These are phyloP conservation scores for Eurypyga helias DNA, from an alignment of 2,113 vertebrate species.

Conservation along the genomic window DNA sequence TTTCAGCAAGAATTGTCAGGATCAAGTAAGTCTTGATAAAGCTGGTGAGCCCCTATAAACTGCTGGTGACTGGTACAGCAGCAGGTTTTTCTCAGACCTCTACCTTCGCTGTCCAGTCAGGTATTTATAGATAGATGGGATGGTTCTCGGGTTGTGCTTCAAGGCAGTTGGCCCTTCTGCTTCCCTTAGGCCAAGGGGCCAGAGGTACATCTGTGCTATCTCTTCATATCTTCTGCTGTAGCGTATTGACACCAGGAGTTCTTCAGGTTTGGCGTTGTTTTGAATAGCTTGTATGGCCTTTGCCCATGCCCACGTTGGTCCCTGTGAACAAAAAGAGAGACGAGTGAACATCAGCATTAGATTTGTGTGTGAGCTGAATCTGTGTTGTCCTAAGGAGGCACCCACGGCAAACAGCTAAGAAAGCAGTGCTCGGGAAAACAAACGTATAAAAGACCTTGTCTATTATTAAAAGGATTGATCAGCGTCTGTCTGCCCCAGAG, in stretches of 20 bases:
- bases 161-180: background rate
- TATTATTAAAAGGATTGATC: background rate
- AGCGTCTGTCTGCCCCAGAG: background rate
- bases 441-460: background rate
- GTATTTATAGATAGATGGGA: rapidly evolving
- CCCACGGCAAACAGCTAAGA: background rate
- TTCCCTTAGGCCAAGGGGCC: background rate
- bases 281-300: background rate
- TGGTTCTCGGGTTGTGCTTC: background rate
- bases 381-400: background rate
- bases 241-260: background rate
- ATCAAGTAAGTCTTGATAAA: background rate
- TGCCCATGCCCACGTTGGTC: rapidly evolving
- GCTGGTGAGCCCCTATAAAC: background rate
- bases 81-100: background rate
- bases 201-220: background rate
- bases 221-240: background rate
- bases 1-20: background rate
- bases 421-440: background rate
- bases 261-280: background rate
- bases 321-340: background rate
- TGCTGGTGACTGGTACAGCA: background rate
- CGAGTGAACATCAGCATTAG: background rate
- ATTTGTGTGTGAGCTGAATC: background rate
- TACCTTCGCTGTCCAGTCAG: background rate